Conservation (phyloP, 2,113 vertebrate genomes). For the Xyrauchen texanus region DNA sequence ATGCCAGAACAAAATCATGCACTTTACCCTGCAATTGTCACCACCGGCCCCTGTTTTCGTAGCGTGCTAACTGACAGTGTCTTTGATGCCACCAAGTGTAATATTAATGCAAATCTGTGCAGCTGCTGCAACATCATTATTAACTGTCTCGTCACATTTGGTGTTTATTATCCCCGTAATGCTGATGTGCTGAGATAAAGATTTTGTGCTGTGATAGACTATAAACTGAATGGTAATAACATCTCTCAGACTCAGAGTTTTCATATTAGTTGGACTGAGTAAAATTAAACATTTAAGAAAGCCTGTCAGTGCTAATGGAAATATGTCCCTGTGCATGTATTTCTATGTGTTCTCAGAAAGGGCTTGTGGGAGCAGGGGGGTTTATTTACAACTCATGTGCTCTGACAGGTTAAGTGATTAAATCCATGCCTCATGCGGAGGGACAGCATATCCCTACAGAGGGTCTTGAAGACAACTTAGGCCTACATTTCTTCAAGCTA, state of each 20-base stretch:
- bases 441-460: conserved; percentile 28
- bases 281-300: conserved; percentile 59
- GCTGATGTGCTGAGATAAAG: conserved; percentile 67
- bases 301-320: conserved; percentile 64
- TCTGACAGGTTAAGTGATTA: conserved; percentile 49
- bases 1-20: background rate
- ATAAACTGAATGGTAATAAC: conserved; percentile 65
- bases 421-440: conserved; percentile 33
- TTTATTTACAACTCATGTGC: conserved; percentile 43
- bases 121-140: conserved; percentile 56
- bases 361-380: conserved; percentile 7
- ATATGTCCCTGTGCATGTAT: conserved; percentile 12
- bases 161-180: conserved; percentile 69
- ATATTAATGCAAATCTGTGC: conserved; percentile 57
- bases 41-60: background rate
- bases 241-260: conserved; percentile 52
- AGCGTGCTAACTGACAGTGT: background rate
- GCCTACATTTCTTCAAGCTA: background rate
- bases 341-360: background rate
- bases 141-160: conserved; percentile 63
- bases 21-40: background rate
- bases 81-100: conserved; percentile 44
- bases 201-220: conserved; percentile 65
- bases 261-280: conserved; percentile 38
- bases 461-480: background rate